Conservation (phyloP, 1,140 invertebrate genomes). For the Pissodes strobi region DNA sequence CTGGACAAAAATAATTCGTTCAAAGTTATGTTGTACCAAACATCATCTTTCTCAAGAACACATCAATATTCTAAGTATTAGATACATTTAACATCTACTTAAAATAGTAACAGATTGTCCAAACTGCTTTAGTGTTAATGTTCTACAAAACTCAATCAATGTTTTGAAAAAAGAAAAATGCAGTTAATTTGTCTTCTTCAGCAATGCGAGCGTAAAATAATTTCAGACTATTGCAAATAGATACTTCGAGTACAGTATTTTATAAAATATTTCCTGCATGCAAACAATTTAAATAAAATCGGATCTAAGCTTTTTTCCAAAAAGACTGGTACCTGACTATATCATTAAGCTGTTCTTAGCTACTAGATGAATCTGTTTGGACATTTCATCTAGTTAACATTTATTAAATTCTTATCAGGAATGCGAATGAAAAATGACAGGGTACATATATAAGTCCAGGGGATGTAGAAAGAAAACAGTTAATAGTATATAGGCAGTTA, state of each 20-base stretch:
- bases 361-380: slow-evolving; percentile 15
- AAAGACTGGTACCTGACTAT: too few species aligned
- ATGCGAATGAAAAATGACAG: background rate
- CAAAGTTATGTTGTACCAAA: slow-evolving; percentile 20
- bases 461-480: slow-evolving; percentile 42
- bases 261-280: too few species aligned
- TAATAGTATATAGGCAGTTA: slow-evolving; percentile 43
- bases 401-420: slow-evolving; percentile 12
- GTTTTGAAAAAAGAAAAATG: background rate
- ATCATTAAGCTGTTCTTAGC: too few species aligned
- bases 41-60: slow-evolving; percentile 8
- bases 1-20: slow-evolving; percentile 38
- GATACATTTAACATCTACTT: slow-evolving; percentile 22
- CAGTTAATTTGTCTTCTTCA: too few species aligned
- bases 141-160: background rate
- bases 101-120: background rate
- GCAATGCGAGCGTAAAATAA: too few species aligned
- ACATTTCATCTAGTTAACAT: slow-evolving; percentile 29
- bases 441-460: slow-evolving; percentile 38
- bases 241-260: too few species aligned
- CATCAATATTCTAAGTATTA: slow-evolving; percentile 14
- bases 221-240: too few species aligned
- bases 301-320: too few species aligned
- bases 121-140: slow-evolving; percentile 5
- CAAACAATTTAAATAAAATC: too few species aligned